These are phyloP conservation scores for Poecilia wingei DNA, from an alignment of 2,797 vertebrate genomes.

Conservation along the genomic window DNA sequence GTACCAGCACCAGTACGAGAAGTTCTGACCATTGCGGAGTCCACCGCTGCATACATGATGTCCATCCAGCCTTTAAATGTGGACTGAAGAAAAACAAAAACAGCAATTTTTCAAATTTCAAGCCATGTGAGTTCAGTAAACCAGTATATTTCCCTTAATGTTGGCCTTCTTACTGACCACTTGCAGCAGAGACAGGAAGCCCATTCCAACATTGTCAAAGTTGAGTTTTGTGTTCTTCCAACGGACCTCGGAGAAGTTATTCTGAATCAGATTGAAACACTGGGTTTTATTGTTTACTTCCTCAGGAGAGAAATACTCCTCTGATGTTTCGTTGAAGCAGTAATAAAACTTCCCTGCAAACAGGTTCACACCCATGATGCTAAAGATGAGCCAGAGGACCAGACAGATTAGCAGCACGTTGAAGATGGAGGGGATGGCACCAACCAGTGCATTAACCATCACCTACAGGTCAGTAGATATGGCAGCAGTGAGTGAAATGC, in stretches of 20 bases:
- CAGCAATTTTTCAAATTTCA: neutral
- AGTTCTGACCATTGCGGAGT: slow-evolving; percentile 72
- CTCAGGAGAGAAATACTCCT: slow-evolving; percentile 52
- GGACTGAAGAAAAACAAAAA: slow-evolving; percentile 58
- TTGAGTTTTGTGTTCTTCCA: slow-evolving; percentile 92
- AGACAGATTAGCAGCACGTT: slow-evolving; percentile 94
- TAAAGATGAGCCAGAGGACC: slow-evolving; percentile 98
- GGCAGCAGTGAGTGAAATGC: neutral
- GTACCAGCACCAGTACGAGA: neutral
- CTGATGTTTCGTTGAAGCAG: slow-evolving; percentile 87
- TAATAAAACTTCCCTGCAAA: slow-evolving; percentile 93
- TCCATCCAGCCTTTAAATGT: slow-evolving; percentile 85
- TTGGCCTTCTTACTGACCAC: slow-evolving; percentile 83
- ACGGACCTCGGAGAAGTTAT: slow-evolving; percentile 67
- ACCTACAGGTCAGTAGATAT: slow-evolving; percentile 49
- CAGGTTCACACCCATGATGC: slow-evolving; percentile 94
- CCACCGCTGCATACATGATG: slow-evolving; percentile 82
- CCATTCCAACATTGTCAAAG: slow-evolving; percentile 93
- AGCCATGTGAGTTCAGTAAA: no score
- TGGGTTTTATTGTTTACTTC: slow-evolving; percentile 85
- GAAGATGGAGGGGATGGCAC: slow-evolving; percentile 95
- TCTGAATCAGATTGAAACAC: slow-evolving; percentile 78
- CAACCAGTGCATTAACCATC: slow-evolving; percentile 83
- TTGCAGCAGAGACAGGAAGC: slow-evolving; percentile 93
- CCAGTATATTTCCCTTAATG: neutral